Percentiles rank a stretch among this genome's conserved stretches.
Evolutionary conservation across 2,797 vertebrate genomes (phyloP).

Genomic region (Mustela erminea): DNA sequence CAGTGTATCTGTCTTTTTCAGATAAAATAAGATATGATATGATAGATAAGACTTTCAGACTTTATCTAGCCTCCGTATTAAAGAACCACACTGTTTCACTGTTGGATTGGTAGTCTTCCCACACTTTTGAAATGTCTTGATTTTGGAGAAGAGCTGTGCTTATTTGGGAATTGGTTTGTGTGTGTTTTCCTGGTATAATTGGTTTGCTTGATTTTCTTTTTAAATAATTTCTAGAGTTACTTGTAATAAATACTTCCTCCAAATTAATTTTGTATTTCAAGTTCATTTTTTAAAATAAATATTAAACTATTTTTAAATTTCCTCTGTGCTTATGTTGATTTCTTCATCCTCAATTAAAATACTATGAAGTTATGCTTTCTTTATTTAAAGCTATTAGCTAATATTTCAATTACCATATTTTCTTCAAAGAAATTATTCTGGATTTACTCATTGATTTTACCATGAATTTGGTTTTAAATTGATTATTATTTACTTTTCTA

Average conservation of each 20-base stretch:
- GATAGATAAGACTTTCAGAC: background rate
- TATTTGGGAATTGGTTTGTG: background rate
- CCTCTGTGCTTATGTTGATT: background rate
- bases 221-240: background rate
- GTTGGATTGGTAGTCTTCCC: background rate
- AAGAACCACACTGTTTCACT: background rate
- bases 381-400: background rate
- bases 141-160: background rate
- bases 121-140: background rate
- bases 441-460: background rate
- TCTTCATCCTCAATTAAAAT: background rate
- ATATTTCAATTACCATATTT: background rate
- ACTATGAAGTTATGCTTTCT: background rate
- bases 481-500: background rate
- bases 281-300: background rate
- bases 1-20: background rate
- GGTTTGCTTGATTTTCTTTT: background rate
- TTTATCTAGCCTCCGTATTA: background rate
- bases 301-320: background rate
- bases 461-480: background rate
- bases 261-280: background rate
- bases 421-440: background rate
- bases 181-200: background rate
- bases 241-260: background rate
- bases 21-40: no score